Percentiles rank a stretch among this genome's conserved stretches.
Conservation (phyloP, 2,797 vertebrate species). For the Ataeniobius toweri region DNA sequence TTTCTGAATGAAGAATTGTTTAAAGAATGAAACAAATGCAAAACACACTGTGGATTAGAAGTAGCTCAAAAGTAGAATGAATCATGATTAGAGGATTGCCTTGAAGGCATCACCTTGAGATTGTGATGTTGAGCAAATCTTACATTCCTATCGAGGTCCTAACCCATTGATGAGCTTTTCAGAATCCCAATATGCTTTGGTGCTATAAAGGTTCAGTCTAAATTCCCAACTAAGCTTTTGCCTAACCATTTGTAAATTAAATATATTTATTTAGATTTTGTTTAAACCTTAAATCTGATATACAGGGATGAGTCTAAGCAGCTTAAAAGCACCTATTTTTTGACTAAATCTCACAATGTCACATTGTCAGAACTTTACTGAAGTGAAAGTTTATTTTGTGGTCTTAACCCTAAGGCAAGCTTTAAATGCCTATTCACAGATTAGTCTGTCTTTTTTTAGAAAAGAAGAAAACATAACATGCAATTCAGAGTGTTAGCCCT, state of each 20-base stretch:
- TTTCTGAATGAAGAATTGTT: no score
- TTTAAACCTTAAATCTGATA: constrained; percentile 1
- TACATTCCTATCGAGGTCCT: background rate
- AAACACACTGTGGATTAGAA: background rate
- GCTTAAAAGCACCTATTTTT: constrained; percentile 14
- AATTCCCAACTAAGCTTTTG: background rate
- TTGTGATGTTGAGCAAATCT: background rate
- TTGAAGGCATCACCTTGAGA: background rate
- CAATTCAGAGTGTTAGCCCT: background rate
- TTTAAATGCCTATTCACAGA: constrained; percentile 25
- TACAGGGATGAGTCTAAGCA: background rate
- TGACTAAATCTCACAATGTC: background rate
- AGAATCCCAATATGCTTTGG: background rate
- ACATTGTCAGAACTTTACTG: constrained; percentile 14
- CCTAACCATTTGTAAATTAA: background rate
- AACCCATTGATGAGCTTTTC: background rate
- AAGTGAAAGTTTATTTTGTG: background rate
- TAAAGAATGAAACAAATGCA: background rate
- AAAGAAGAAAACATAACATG: background rate
- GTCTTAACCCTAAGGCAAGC: constrained; percentile 20
- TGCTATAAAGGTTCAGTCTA: background rate
- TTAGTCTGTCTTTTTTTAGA: constrained; percentile 18
- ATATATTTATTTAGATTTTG: background rate
- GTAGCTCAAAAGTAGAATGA: background rate
- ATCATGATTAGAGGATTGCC: background rate